Base-by-base conservation (phyloP, 92 coral and sea anemone species). In the Scolanthus callimorphus region DNA sequence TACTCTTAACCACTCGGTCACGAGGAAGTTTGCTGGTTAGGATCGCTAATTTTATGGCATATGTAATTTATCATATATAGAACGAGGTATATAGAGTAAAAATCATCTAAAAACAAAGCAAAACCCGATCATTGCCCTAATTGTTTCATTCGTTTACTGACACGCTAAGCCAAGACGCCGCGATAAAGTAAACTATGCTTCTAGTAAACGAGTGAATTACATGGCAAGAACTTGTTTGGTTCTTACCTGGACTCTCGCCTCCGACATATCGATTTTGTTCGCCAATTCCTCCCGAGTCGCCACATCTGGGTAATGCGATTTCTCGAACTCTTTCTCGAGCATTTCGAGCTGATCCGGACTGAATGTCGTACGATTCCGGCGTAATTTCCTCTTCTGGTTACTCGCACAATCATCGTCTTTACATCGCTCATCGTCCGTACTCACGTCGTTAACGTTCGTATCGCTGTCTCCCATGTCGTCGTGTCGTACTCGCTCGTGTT, bases 221-320 rank as follows among this genome's bases (percentile, higher is more conserved):
- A n/a, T n/a, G n/a, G n/a, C n/a, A n/a, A n/a, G n/a, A n/a, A n/a
- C n/a, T n/a, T n/a, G n/a, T n/a, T n/a, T n/a, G n/a, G n/a, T n/a
- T n/a, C 37, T 65, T 63, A 92, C 98, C 94, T 92, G 98, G 0
- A 92, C 98, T 67, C 98, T 79, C 15, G 98, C 98, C 62, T 92
- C 98, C 22, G 98, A 88, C 98, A 92, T 92, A 37, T 88, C 98
- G 55, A 92, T 92, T 70, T 87, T 92, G 62, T 84, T 92, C n/a
- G 98, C 98, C 62, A 92, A 65, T 61, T 92, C 98, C 63, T 92
- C 98, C 62, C 98, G 81, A 37, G 98, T 92, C 11, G 98, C 98
- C 31, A 92, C 98, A 60, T 92, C 98, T 24, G 98, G 98, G 63
- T 92, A 92, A 60, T 92, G 98, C 22, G 98, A 92, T 59, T 85